Evolutionary conservation across 2,797 vertebrate species (phyloP), one percentile per base, ranked within the genome.

Genomic region (Myoxocephalus aenaeus): DNA sequence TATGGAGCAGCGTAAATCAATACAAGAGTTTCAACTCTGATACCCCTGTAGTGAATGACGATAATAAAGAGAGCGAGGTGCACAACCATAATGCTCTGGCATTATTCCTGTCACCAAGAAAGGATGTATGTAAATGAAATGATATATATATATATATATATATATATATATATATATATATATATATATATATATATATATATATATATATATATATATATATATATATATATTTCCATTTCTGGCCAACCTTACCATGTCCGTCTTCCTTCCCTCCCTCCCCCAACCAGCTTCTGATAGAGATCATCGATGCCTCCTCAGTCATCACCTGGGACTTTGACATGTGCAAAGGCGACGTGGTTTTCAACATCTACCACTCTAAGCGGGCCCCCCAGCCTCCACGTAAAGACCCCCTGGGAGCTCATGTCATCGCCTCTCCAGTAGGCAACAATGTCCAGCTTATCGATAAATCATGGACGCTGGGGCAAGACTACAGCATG

Each of bases 241-340:
- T 40, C 38, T 40, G 11, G 11, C 42, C 25, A 34, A 50, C 27
- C 64, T 48, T 36, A 46, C 32, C 27, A 32, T 65, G 12, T 67
- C 13, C 48, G 22, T 58, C 8, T 7, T 3, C 25, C 6, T 1
- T 68, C 8, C 44, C 42, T 59, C 40, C 40, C 10, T 32, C 57
- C 38, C 25, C 44, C 4, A 14, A 59, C 46, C 87, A 96, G 98
- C 94, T 99, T 61, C 91, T 97, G 84, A 93, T 99, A 25, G 97
- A 99, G 94, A 98, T 99, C 54, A 97, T 98, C 63, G 98, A 99
- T 0, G 97, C 98, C 70, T 96, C 97, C 1, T 99, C 98, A 0
- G 98, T 99, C 82, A 97, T 99, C 94, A 99, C 98, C 0, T 99
- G 98, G 98, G 98, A 99, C 93, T 99, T 99, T 51, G 98, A 99